Evolutionary conservation across 1,140 invertebrate species (phyloP), one percentile per base, ranked within the genome.

Genomic region (Drosophila malerkotliana): DNA sequence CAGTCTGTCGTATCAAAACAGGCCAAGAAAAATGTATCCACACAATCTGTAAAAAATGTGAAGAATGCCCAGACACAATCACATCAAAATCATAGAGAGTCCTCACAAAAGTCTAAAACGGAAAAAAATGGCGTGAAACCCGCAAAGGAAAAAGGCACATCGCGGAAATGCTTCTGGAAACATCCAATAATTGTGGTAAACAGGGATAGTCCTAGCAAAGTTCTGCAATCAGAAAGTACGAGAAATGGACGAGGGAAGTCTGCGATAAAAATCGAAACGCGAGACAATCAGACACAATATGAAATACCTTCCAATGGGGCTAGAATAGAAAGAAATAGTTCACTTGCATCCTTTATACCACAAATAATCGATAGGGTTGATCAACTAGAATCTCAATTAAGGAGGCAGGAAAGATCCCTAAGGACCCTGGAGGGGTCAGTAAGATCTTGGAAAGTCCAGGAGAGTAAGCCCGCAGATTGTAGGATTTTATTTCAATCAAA

Each of bases 181-280:
- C 34, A 53, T 6, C 53, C 60, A 4, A 28, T 12, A n/a, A 71
- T 71, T 15, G 67, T 71, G 7, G 44, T 63, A 1, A 28, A 53
- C 9, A 24, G 18, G 0, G 26, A n/a, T 14, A 41, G 12, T n/a
- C 2, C 39, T 10, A 3, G 3, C 3, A 9, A 7, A 10, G 9
- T 9, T 34, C 34, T 4, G 34, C 10, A 37, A 12, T 37, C 3
- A 10, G 32, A 26, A 47, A 26, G 5, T 4, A 10, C 10, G 7
- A 12, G 47, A n/a, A 12, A 26, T 24, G 18, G 9, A 9, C 1
- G 15, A 1, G 9, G 1, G 21, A 9, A 10, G 14, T 10, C 44
- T 21, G 7, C 37, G 1, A 37, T 9, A 7, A 4, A 9, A 10
- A 34, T 14, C 14, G 18, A 26, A 49, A 37, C 34, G 0, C 12